Base-by-base conservation (phyloP, 1,140 invertebrate species). In the Halictus rubicundus region DNA sequence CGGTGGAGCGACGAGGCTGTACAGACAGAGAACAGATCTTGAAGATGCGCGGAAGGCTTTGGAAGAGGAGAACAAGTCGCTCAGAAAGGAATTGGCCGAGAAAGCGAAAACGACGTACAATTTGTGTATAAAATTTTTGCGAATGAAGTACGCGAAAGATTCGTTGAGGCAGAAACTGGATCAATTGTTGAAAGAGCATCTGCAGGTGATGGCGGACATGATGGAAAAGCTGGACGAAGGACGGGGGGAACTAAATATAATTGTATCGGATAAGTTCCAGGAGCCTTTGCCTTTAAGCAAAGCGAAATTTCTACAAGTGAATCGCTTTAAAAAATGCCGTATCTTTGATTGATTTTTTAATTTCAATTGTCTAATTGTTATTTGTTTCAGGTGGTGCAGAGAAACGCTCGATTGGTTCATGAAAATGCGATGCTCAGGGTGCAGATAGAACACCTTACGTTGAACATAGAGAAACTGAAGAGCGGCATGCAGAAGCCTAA, bases 221-320 rank as follows among this genome's bases (percentile, higher is more conserved):
- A 90, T 90, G 89, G 87, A 88, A 25, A 90, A 89, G 70, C 59
- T 90, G 4, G 89, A 90, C n/a, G 89, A 90, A 32, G 88, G 86
- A 12, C 76, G 88, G 46, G 88, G 88, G 25, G 89, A 89, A 64
- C 65, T 90, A 0, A 90, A 90, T 21, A 81, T 87, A 5, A 89
- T 90, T n/a, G 84, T 90, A 0, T 89, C 87, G 0, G 84, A 87
- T 16, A 88, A 88, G 68, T 88, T 90, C 82, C 88, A 87, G 32
- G 86, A 90, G 10, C 81, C 86, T 14, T 71, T 89, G 52, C 86
- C 87, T 1, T 66, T 90, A 10, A 86, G 63, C 42, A 90, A 90
- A 83, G 80, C 84, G 3, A 89, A 88, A 80, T 88, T 85, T 69
- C 72, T 90, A 32, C 88, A 89, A 84, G 89, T 88, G 69, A 73